A percentile compares a stretch with the other conserved stretches of the same genome.
Conservation (phyloP, 2,888 invertebrate genomes). For the Synanthedon vespiformis region DNA sequence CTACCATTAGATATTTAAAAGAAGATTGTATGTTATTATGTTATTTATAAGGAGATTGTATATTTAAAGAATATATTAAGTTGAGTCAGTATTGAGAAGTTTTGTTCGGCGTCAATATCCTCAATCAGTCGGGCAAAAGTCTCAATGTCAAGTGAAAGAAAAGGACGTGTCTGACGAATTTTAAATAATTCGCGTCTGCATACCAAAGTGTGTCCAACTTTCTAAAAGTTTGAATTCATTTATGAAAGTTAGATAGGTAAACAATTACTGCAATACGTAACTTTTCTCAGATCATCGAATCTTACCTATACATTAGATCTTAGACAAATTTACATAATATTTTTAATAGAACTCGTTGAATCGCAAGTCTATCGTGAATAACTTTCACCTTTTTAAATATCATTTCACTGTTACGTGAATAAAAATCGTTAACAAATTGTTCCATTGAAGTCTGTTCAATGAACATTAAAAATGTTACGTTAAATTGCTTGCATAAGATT, state of each 20-base stretch:
- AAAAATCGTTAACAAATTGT: neutral
- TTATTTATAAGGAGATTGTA: no score
- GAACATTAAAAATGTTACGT: conserved; percentile 29
- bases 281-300: neutral
- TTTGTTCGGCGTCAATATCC: conserved; percentile 37
- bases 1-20: no score
- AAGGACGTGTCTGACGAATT: conserved; percentile 35
- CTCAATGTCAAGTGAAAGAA: conserved; percentile 64
- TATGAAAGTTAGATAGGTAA: neutral
- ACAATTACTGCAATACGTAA: neutral
- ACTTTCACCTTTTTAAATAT: conserved; percentile 40
- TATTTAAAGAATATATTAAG: no score
- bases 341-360: neutral
- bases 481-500: conserved; percentile 56
- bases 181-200: conserved; percentile 21
- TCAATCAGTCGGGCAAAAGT: conserved; percentile 38
- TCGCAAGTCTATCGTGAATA: conserved; percentile 23
- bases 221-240: conserved; percentile 4
- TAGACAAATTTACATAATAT: neutral
- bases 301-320: neutral
- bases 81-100: no score
- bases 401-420: conserved; percentile 32
- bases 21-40: no score
- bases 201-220: conserved; percentile 10
- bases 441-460: neutral